phyloP scores from a whole-genome alignment of 2,888 invertebrate genomes.

The Sminthurides aquaticus region DNA sequence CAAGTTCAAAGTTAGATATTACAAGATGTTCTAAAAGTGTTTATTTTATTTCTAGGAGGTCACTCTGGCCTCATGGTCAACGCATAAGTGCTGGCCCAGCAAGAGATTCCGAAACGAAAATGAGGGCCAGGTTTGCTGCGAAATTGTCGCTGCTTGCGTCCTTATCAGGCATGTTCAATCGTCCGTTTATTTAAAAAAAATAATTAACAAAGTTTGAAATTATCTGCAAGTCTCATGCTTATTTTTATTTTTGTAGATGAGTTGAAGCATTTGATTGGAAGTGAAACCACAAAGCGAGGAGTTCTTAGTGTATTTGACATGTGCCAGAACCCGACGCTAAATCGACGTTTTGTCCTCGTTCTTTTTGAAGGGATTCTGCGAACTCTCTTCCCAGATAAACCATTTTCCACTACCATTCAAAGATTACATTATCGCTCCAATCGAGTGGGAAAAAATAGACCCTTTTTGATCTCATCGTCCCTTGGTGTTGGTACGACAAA shows the following conservation, averaged over 20 bases:
- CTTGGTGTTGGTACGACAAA: background rate
- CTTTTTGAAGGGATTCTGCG: slow-evolving; percentile 72
- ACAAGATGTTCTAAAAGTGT: background rate
- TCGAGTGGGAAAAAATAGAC: slow-evolving; percentile 38
- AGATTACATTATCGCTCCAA: slow-evolving; percentile 58
- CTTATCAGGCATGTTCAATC: slow-evolving; percentile 58
- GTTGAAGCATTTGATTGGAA: slow-evolving; percentile 78
- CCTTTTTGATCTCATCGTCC: slow-evolving; percentile 35
- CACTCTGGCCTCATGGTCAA: slow-evolving; percentile 55
- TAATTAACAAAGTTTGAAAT: too few species aligned
- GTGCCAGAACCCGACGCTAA: slow-evolving; percentile 77
- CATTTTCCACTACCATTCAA: slow-evolving; percentile 62
- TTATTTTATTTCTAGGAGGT: slow-evolving; percentile 47
- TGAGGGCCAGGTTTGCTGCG: slow-evolving; percentile 74
- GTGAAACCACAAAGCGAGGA: slow-evolving; percentile 76
- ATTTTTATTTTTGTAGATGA: slow-evolving; percentile 59
- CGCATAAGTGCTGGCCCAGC: slow-evolving; percentile 52
- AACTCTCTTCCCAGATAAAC: slow-evolving; percentile 71
- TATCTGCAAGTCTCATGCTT: too few species aligned
- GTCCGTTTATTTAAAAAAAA: too few species aligned
- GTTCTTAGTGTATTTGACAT: slow-evolving; percentile 76
- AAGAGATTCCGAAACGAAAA: slow-evolving; percentile 56
- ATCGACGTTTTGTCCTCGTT: slow-evolving; percentile 73
- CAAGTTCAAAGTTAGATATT: too few species aligned
- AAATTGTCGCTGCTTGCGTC: slow-evolving; percentile 76